Evolutionary conservation across 2,113 vertebrate genomes (phyloP), one percentile per base, ranked within the genome.

Genomic region (Leucoraja erinaceus): DNA sequence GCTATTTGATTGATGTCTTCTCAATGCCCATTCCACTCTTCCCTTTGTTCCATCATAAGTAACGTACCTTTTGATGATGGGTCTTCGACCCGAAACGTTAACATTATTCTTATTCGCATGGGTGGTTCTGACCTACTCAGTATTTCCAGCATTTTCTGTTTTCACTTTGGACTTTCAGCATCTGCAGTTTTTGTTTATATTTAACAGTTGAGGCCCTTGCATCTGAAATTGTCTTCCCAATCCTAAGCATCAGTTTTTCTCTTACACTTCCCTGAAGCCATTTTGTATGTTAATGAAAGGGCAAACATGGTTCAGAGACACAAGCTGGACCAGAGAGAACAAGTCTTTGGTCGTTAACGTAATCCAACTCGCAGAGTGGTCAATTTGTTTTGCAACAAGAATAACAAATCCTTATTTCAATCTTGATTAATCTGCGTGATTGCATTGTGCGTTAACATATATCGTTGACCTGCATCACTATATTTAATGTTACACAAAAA

Each of bases 401-500:
- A 54, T 91, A 72, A 72, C 68, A 91, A 91, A 91, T 74, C 22
- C 31, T 91, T 72, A 47, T 72, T 72, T 25, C 72, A 31, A 72
- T 91, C 72, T 74, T 91, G 38, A 70, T 54, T 91, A 33, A 91
- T 91, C 33, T 91, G 72, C 88, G 68, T 70, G 88, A 74, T 91
- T 91, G 33, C 38, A 72, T 91, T 25, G 68, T 72, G 18, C 68
- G 72, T 47, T 72, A 91, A 72, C 68, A 74, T 95, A 93, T 94
- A 94, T 95, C 95, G 95, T 94, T 95, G 94, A 96, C 93, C 95
- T 95, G 95, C 95, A 94, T 93, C 93, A 94, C 94, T 95, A 94
- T 94, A 94, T 95, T 94, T 93, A 83, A 0, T 72, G 93, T n/a
- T n/a, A n/a, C n/a, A n/a, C n/a, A n/a, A n/a, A n/a, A n/a, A n/a